Conservation (phyloP, 1,140 invertebrate species). For the Drosophila santomea region DNA sequence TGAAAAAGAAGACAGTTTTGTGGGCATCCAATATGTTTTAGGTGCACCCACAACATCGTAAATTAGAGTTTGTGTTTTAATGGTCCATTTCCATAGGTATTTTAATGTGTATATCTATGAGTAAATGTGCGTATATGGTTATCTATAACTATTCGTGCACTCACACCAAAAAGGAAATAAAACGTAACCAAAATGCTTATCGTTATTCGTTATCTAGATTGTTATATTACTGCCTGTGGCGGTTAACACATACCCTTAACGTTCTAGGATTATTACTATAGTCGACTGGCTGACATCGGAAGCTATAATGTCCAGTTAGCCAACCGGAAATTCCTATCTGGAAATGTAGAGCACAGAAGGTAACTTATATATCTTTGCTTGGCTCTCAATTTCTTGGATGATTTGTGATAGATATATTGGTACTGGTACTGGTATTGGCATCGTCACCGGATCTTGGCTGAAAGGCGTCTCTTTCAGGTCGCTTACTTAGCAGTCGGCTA, state of each 20-base stretch:
- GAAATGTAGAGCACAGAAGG: slow-evolving; percentile 86
- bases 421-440: slow-evolving; percentile 10
- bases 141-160: slow-evolving; percentile 25
- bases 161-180: slow-evolving; percentile 29
- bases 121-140: slow-evolving; percentile 9
- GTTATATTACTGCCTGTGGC: slow-evolving; percentile 60
- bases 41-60: slow-evolving; percentile 33
- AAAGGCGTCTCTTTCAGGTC: slow-evolving; percentile 1
- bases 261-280: slow-evolving; percentile 95
- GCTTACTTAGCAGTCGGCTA: slow-evolving; percentile 23
- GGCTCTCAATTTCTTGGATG: slow-evolving; percentile 22
- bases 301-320: slow-evolving; percentile 96
- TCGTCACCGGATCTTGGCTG: slow-evolving; percentile 8
- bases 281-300: slow-evolving; percentile 97
- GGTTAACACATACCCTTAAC: slow-evolving; percentile 90
- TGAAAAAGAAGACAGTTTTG: slow-evolving; percentile 53
- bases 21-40: slow-evolving; percentile 34
- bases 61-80: slow-evolving; percentile 22
- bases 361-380: slow-evolving; percentile 41
- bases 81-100: neutral
- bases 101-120: slow-evolving; percentile 7
- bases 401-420: neutral
- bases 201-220: slow-evolving; percentile 46
- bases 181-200: slow-evolving; percentile 32
- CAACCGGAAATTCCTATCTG: slow-evolving; percentile 94